Evolutionary conservation across 2,113 vertebrate genomes (phyloP), one percentile per base, ranked within the genome.

Genomic region (Eretmochelys imbricata): DNA sequence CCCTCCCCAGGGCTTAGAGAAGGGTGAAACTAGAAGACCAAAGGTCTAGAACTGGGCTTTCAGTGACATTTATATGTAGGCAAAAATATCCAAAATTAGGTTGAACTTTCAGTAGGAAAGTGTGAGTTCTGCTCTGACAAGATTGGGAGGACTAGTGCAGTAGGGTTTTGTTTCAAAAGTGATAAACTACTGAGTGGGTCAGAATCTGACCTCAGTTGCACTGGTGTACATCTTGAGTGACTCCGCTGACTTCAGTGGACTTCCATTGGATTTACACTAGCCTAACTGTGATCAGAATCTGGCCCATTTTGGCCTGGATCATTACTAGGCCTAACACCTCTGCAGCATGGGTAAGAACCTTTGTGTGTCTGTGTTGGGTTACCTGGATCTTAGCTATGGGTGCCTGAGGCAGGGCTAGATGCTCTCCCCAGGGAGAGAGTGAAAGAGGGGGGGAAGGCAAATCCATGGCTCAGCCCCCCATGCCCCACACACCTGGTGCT

Each of bases 51-150:
- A 0, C 91, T 96, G 96, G 94, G 96, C 86, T 95, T 90, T 94
- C 91, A 78, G 94, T 96, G 96, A 96, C 96, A 96, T 97, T 97
- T 97, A 46, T 97, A 93, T 96, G 97, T 95, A 95, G 75, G 75
- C 25, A 78, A 78, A 46, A 27, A 27, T 48, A 46, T 27, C 22
- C 75, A 46, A 48, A 7, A 78, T 78, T 27, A 78, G 97, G 88
- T 95, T 97, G 94, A 97, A 95, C 95, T 95, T 97, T 97, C 92
- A 75, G 96, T 79, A 95, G 97, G 97, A 97, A 97, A 97, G 95
- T 93, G 95, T 97, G 97, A 96, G 94, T 94, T 17, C 92, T 96
- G 90, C 91, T 84, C 69, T 96, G 96, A 94, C 96, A 95, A 93
- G 88, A 92, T 84, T 93, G 51, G 85, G 65, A 88, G 82, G 91